phyloP scores from a whole-genome alignment of 2,113 vertebrate genomes.

The Xiphorhynchus elegans region DNA sequence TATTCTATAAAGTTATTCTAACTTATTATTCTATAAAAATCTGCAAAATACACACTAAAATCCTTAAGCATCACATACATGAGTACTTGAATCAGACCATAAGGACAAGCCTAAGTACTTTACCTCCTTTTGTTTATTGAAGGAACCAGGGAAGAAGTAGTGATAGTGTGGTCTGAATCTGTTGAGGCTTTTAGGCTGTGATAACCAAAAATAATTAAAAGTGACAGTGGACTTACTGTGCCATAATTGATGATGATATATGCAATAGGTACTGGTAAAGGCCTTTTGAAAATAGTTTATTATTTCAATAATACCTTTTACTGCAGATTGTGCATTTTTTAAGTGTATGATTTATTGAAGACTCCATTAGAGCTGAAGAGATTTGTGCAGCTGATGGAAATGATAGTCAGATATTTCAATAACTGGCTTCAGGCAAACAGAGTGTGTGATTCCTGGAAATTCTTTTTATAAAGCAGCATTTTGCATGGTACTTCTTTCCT shows the following conservation, averaged over 20 bases:
- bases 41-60: too few relatives aligned
- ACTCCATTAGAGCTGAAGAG: background rate
- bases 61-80: too few relatives aligned
- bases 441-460: background rate
- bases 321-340: background rate
- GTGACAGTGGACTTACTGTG: background rate
- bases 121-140: background rate
- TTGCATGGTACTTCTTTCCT: background rate
- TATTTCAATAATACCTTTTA: background rate
- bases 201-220: background rate
- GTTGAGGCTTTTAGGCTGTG: background rate
- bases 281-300: background rate
- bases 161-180: background rate
- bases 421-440: background rate
- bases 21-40: too few relatives aligned
- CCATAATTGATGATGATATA: background rate
- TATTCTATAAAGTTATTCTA: too few relatives aligned
- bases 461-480: background rate
- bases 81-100: background rate
- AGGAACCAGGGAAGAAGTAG: background rate
- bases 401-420: background rate
- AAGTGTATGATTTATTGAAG: background rate
- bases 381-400: background rate
- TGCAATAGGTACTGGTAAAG: background rate
- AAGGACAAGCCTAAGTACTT: background rate